Conservation (phyloP, 2,797 vertebrate species). For the Florisuga fusca region DNA sequence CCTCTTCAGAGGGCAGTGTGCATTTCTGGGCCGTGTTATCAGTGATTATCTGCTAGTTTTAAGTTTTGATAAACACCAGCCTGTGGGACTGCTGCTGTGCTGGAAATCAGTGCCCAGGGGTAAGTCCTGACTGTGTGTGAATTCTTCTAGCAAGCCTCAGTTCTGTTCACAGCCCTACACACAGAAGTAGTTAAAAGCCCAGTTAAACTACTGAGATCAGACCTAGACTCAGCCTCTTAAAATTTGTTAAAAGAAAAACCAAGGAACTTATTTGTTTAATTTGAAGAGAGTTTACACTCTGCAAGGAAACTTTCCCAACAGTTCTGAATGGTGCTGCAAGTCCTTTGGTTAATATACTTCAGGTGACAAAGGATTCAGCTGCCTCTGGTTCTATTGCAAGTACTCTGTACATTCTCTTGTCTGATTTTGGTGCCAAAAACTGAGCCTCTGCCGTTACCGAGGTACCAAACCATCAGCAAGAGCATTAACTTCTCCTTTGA, state of each 20-base stretch:
- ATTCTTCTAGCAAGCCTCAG: neutral
- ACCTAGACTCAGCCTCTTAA: neutral
- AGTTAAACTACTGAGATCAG: neutral
- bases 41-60: neutral
- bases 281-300: neutral
- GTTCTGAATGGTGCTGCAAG: neutral
- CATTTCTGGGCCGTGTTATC: neutral
- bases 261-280: neutral
- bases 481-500: conserved; percentile 47
- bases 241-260: neutral
- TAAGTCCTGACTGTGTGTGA: neutral
- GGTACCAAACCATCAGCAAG: conserved; percentile 17
- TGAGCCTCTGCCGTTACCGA: conserved; percentile 18
- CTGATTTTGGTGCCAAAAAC: conserved; percentile 27
- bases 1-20: neutral
- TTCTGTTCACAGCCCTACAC: neutral
- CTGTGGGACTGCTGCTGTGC: neutral
- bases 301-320: neutral
- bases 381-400: neutral
- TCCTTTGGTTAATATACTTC: neutral
- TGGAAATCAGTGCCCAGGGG: neutral
- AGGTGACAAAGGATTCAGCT: neutral
- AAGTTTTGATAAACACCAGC: neutral
- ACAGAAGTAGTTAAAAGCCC: neutral
- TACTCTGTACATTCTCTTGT: neutral